Conservation (phyloP, 2,888 invertebrate genomes). For the Leptopilina drosophilae region DNA sequence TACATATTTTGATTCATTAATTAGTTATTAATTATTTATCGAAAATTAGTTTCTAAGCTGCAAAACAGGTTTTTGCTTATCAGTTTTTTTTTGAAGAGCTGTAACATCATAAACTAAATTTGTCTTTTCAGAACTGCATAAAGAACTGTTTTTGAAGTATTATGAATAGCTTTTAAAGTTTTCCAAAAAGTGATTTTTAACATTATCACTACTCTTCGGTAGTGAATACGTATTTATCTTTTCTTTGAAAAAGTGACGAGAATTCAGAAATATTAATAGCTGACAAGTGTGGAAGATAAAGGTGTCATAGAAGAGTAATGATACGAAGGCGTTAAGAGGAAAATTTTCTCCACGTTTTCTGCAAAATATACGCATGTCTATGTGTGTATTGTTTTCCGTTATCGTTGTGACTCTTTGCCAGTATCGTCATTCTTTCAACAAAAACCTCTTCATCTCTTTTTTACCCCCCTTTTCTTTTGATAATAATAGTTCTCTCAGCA, state of each 20-base stretch:
- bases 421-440: not conserved
- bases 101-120: not conserved
- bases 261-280: constrained; percentile 16
- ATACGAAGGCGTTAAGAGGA: not conserved
- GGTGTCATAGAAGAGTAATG: constrained; percentile 14
- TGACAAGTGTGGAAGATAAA: not conserved
- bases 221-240: too few relatives aligned
- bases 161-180: too few relatives aligned
- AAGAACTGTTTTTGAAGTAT: too few relatives aligned
- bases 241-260: not conserved
- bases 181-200: too few relatives aligned
- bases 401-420: not conserved
- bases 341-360: not conserved
- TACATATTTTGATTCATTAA: too few relatives aligned
- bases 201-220: too few relatives aligned
- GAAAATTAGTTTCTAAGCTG: too few relatives aligned
- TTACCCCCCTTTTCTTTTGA: not conserved
- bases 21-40: too few relatives aligned
- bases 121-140: not conserved
- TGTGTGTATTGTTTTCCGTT: constrained; percentile 6
- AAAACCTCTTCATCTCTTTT: constrained; percentile 18
- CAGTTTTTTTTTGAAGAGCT: too few relatives aligned
- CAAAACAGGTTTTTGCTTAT: too few relatives aligned
- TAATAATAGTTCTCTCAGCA: constrained; percentile 16
- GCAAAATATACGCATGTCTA: not conserved